phyloP scores from a whole-genome alignment of 2,888 invertebrate genomes.

The Drosophila macrothrix region DNA sequence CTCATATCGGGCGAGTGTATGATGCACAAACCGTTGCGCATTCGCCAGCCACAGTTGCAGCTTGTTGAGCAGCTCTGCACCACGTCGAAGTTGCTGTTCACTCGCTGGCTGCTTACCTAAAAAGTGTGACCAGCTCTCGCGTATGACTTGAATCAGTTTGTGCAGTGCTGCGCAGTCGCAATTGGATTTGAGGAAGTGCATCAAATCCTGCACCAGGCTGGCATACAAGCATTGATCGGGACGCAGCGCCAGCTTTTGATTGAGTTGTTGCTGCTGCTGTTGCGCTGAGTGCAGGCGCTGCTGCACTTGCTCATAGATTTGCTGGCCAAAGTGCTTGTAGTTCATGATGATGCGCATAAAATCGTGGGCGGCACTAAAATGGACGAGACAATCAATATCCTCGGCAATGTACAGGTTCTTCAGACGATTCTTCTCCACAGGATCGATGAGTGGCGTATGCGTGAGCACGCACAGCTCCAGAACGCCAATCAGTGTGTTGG shows the following conservation, averaged over 20 bases:
- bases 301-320: constrained; percentile 72
- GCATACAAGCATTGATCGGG: constrained; percentile 82
- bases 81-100: constrained; percentile 52
- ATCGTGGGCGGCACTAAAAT: constrained; percentile 87
- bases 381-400: constrained; percentile 88
- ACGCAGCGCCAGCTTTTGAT: constrained; percentile 82
- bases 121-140: constrained; percentile 63
- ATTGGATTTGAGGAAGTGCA: constrained; percentile 83
- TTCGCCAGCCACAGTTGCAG: constrained; percentile 83
- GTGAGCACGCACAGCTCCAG: constrained; percentile 87
- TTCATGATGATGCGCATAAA: constrained; percentile 83
- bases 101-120: constrained; percentile 25
- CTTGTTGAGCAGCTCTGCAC: constrained; percentile 75
- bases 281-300: constrained; percentile 51
- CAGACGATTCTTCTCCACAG: constrained; percentile 91
- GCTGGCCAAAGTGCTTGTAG: constrained; percentile 82
- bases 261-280: constrained; percentile 72
- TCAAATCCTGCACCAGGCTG: constrained; percentile 80
- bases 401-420: constrained; percentile 90
- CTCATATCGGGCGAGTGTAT: constrained; percentile 86
- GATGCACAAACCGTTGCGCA: constrained; percentile 82
- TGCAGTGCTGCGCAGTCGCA: constrained; percentile 76
- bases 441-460: constrained; percentile 91
- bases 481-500: constrained; percentile 85
- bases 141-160: constrained; percentile 65